phyloP scores from a whole-genome alignment of 2,888 invertebrate species.

The Toxonevra muliebris region DNA sequence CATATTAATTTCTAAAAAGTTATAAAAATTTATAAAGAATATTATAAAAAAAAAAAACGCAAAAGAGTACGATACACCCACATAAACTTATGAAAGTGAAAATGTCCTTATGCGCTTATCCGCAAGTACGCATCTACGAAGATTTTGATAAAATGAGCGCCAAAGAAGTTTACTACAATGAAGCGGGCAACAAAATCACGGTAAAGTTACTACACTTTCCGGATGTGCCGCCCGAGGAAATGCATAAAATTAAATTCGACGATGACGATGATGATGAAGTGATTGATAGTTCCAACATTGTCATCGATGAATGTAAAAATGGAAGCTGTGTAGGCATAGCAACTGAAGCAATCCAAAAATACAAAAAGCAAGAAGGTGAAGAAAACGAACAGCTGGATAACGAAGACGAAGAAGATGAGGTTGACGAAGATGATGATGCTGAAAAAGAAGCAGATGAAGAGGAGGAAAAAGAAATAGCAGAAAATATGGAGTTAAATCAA shows the following conservation, averaged over 20 bases:
- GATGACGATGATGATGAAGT: conserved; percentile 48
- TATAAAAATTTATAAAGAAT: background rate
- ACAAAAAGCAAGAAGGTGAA: too few species aligned
- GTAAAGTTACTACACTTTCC: conserved; percentile 63
- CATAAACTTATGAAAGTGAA: conserved; percentile 40
- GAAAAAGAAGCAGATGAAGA: conserved; percentile 41
- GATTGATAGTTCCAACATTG: conserved; percentile 37
- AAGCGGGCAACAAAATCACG: conserved; percentile 63
- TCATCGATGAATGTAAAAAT: background rate
- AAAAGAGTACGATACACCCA: background rate
- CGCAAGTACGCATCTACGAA: conserved; percentile 64
- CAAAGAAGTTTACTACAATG: conserved; percentile 64
- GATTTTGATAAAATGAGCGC: conserved; percentile 66
- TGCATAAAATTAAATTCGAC: conserved; percentile 59
- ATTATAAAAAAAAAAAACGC: conserved; percentile 3
- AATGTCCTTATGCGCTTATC: conserved; percentile 64
- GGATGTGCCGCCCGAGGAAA: conserved; percentile 62
- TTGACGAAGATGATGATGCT: conserved; percentile 27
- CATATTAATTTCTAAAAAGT: background rate
- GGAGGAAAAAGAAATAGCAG: conserved; percentile 32
- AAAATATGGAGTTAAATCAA: conserved; percentile 4
- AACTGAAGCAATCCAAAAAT: too few species aligned
- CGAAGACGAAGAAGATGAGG: conserved; percentile 21
- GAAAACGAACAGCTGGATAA: conserved; percentile 19
- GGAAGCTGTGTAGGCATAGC: background rate